phyloP scores from a whole-genome alignment of 1,140 invertebrate genomes.

The Conopomorpha cramerella region DNA sequence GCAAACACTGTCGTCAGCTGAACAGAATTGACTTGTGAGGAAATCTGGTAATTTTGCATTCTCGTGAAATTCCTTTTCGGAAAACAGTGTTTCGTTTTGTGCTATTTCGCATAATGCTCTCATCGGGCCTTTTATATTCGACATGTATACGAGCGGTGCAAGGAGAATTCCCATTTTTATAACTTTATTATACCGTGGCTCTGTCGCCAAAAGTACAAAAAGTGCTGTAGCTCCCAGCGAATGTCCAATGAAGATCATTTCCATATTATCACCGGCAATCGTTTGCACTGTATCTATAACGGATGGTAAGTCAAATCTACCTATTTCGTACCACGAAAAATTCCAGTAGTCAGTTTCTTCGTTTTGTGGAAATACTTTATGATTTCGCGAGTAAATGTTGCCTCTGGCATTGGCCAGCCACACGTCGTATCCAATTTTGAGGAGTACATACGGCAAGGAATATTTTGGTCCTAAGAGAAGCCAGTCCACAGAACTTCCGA shows the following conservation, averaged over 20 bases:
- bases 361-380: slow-evolving; percentile 58
- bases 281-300: slow-evolving; percentile 53
- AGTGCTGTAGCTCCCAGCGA: slow-evolving; percentile 69
- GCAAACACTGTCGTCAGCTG: slow-evolving; percentile 9
- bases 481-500: slow-evolving; percentile 70
- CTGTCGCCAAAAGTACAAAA: slow-evolving; percentile 59
- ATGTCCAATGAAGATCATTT: slow-evolving; percentile 65
- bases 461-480: slow-evolving; percentile 64
- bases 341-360: slow-evolving; percentile 58
- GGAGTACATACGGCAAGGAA: slow-evolving; percentile 62
- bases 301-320: slow-evolving; percentile 52
- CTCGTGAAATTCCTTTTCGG: slow-evolving; percentile 6
- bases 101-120: slow-evolving; percentile 41
- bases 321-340: slow-evolving; percentile 68
- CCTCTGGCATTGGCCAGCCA: too few relatives aligned
- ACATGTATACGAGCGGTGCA: slow-evolving; percentile 66
- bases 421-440: slow-evolving; percentile 67
- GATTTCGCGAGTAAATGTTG: slow-evolving; percentile 64
- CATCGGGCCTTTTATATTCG: slow-evolving; percentile 54
- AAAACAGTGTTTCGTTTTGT: slow-evolving; percentile 52
- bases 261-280: slow-evolving; percentile 24
- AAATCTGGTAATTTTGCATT: slow-evolving; percentile 43
- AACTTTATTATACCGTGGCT: slow-evolving; percentile 65
- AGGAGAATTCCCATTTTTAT: slow-evolving; percentile 63
- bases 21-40: slow-evolving; percentile 61